Percentiles rank a stretch among this genome's conserved stretches.
phyloP scores from a whole-genome alignment of 2,888 invertebrate genomes.

The Drosophila mettleri region DNA sequence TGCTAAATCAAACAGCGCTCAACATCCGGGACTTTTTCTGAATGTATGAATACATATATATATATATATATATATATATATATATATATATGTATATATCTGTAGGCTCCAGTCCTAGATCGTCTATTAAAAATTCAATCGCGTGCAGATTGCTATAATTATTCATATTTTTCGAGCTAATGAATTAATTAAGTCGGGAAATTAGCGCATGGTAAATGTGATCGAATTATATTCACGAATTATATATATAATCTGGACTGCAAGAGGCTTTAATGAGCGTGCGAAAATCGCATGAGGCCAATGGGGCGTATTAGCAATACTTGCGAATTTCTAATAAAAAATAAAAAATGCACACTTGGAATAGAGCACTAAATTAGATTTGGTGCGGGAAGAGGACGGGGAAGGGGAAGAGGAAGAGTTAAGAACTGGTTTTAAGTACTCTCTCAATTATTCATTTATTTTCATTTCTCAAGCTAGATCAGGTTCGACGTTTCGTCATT shows the following conservation, averaged over 20 bases:
- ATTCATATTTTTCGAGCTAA: slow-evolving; percentile 24
- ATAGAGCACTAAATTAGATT: slow-evolving; percentile 59
- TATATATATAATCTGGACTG: slow-evolving; percentile 33
- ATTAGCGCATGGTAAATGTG: slow-evolving; percentile 46
- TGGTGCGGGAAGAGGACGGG: slow-evolving; percentile 9
- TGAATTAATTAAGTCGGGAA: slow-evolving; percentile 62
- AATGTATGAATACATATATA: slow-evolving; percentile 3
- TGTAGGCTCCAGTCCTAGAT: slow-evolving; percentile 7
- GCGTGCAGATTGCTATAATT: slow-evolving; percentile 51
- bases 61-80: slow-evolving; percentile 5
- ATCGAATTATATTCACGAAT: slow-evolving; percentile 5
- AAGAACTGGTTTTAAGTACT: slow-evolving; percentile 56
- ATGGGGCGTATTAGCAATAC: slow-evolving; percentile 59
- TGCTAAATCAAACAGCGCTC: slow-evolving; percentile 57
- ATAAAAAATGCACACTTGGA: slow-evolving; percentile 56
- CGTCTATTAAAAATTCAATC: slow-evolving; percentile 71
- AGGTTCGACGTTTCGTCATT: slow-evolving; percentile 36
- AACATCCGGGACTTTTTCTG: slow-evolving; percentile 68
- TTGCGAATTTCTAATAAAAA: slow-evolving; percentile 23
- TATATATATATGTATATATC: neutral
- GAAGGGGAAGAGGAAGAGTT: neutral
- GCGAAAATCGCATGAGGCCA: slow-evolving; percentile 65
- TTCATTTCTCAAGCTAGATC: slow-evolving; percentile 35
- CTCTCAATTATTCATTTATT: slow-evolving; percentile 41
- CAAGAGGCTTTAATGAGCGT: slow-evolving; percentile 42